Evolutionary conservation across 2,797 vertebrate genomes (phyloP).

Genomic region (Enteromius trimaculatus): DNA sequence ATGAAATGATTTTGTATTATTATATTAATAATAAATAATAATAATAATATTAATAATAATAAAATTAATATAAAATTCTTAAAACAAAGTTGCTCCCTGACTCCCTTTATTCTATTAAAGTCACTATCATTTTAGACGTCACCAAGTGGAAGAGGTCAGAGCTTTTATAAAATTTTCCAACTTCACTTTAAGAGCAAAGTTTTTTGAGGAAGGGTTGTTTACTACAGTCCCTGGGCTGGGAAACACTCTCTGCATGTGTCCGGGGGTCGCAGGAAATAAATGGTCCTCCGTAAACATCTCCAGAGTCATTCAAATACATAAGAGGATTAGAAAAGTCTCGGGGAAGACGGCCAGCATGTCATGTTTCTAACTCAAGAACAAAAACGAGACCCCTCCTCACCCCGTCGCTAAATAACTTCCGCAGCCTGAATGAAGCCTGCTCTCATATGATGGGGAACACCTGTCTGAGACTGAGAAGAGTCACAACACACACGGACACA

Average conservation of each 20-base stretch:
- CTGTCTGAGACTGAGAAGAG: slow-evolving; percentile 63
- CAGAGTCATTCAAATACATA: slow-evolving; percentile 36
- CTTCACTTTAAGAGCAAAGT: background rate
- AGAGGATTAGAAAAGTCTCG: slow-evolving; percentile 44
- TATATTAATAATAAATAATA: too few species aligned
- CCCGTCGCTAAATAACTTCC: slow-evolving; percentile 1
- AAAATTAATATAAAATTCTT: background rate
- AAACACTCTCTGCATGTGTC: slow-evolving; percentile 27
- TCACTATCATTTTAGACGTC: background rate
- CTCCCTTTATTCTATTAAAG: background rate
- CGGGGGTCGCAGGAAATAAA: background rate
- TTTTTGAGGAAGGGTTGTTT: slow-evolving; percentile 18
- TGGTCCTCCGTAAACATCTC: slow-evolving; percentile 22
- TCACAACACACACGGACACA: slow-evolving; percentile 69
- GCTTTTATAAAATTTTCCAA: background rate
- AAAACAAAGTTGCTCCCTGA: background rate
- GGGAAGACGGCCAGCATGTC: slow-evolving; percentile 5
- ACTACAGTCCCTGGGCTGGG: slow-evolving; percentile 7
- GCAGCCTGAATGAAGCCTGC: background rate
- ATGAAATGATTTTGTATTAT: background rate
- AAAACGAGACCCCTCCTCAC: background rate
- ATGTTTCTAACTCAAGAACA: slow-evolving; percentile 12
- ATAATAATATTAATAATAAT: background rate
- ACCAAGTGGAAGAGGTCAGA: background rate
- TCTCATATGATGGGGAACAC: slow-evolving; percentile 62